Evolutionary conservation across 2,888 invertebrate species (phyloP).

Genomic region (Dynastes grantii): DNA sequence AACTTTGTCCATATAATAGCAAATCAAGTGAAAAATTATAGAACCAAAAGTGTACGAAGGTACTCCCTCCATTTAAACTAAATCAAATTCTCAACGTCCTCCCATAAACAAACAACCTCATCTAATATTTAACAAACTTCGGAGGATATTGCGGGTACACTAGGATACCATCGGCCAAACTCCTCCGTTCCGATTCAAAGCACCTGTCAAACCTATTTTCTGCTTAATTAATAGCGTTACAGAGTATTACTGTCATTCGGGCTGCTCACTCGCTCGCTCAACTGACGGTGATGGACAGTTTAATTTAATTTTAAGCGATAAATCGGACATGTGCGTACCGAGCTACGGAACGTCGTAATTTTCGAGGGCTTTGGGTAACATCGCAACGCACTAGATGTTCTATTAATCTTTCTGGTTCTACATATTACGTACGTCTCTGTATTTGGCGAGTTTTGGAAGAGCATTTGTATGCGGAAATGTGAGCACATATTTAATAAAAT

Average conservation of each 20-base stretch:
- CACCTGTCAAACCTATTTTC: conserved; percentile 43
- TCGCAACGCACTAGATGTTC: background rate
- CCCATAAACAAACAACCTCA: background rate
- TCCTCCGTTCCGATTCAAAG: conserved; percentile 21
- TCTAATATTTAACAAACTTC: background rate
- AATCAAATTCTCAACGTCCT: background rate
- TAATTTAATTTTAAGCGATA: conserved; percentile 40
- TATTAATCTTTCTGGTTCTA: background rate
- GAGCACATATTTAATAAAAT: no score
- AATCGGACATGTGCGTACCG: conserved; percentile 14
- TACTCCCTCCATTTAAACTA: no score
- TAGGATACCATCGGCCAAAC: background rate
- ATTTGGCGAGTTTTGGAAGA: background rate
- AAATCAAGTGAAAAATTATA: no score
- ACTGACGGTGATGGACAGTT: conserved; percentile 41
- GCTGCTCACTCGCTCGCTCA: background rate
- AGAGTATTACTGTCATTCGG: conserved; percentile 36
- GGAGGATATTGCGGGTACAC: background rate
- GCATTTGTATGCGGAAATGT: background rate
- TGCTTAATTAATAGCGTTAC: conserved; percentile 33
- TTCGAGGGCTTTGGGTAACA: background rate
- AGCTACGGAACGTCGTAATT: background rate
- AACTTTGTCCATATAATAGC: no score
- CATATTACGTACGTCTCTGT: background rate
- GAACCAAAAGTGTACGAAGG: no score